Conservation (phyloP, 2,797 vertebrate genomes). For the Pseudocheirus occidentalis region DNA sequence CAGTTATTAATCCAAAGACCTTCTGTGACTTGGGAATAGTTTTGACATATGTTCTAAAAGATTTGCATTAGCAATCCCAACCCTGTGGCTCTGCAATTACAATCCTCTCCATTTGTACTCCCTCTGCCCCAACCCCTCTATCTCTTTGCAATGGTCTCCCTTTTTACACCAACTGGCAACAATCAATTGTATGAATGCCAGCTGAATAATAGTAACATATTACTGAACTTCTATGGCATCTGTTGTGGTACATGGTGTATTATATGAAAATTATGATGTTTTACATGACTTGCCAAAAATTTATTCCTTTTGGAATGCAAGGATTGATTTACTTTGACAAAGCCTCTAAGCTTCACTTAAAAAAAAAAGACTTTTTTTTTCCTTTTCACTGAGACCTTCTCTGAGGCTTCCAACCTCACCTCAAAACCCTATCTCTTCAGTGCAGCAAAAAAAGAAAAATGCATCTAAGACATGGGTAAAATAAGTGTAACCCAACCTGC, state of each 20-base stretch:
- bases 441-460: neutral
- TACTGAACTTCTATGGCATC: neutral
- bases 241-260: neutral
- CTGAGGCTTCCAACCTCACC: neutral
- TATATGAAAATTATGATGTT: neutral
- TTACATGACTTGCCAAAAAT: neutral
- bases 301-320: neutral
- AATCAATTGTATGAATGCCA: neutral
- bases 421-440: neutral
- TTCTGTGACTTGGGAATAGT: neutral
- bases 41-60: neutral
- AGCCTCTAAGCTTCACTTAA: neutral
- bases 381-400: neutral
- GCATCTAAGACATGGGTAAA: neutral
- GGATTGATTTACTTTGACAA: neutral
- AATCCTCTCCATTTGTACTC: neutral
- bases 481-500: neutral
- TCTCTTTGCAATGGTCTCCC: neutral
- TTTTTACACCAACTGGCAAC: neutral
- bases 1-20: neutral
- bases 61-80: neutral
- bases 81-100: neutral
- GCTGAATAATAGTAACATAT: neutral
- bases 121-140: neutral
- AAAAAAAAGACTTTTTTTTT: neutral